These are phyloP conservation scores for Dryobates pubescens DNA, from an alignment of 2,797 vertebrate species.

Conservation along the genomic window DNA sequence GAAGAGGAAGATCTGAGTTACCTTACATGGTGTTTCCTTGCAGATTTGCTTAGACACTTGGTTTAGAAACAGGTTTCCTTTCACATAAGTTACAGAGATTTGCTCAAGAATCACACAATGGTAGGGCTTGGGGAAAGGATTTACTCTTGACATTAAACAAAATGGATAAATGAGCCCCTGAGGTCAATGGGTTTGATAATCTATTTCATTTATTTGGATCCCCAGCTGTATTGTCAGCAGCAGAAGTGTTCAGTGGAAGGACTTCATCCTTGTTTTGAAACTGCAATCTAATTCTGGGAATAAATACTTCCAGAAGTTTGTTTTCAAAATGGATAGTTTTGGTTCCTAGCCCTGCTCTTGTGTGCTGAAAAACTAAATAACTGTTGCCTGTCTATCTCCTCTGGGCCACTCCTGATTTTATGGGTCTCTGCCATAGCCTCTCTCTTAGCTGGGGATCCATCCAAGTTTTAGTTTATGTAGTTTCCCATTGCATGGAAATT, in stretches of 20 bases:
- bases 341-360: background rate
- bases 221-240: background rate
- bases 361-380: background rate
- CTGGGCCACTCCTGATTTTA: background rate
- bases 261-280: background rate
- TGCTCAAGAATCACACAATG: too few relatives aligned
- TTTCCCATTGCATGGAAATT: background rate
- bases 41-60: background rate
- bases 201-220: background rate
- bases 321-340: background rate
- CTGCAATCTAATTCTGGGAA: background rate
- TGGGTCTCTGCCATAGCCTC: background rate
- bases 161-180: background rate
- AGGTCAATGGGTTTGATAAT: background rate
- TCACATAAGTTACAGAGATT: too few relatives aligned
- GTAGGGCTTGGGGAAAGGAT: too few relatives aligned
- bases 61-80: too few relatives aligned
- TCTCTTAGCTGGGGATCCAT: background rate
- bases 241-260: background rate
- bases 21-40: background rate
- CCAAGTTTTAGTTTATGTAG: background rate
- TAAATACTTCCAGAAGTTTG: background rate
- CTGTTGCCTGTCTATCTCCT: background rate
- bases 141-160: too few relatives aligned
- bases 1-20: background rate